Evolutionary conservation across 2,888 invertebrate species (phyloP), one percentile per base, ranked within the genome.

Genomic region (Lasius fuliginosus): DNA sequence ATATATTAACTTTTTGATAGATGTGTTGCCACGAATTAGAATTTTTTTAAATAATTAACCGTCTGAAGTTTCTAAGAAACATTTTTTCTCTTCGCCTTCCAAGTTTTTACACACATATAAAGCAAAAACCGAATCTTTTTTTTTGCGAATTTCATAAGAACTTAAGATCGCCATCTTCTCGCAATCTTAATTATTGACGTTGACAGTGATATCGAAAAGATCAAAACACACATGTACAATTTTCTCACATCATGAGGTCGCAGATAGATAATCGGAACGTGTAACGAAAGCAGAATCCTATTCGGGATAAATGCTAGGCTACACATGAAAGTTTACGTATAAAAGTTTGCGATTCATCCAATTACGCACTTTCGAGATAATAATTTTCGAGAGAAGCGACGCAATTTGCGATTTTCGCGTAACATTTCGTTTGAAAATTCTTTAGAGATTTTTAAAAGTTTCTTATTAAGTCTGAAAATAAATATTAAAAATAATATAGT

Each of bases 291-390:
- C 27, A 36, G 74, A 81, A 73, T 81, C 42, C 46, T 46, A 33
- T 71, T 71, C 33, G 23, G 23, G 46, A 79, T 69, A 58, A 5
- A 71, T 73, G 60, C 23, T 60, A 71, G 23, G 58, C 58, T 68
- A 69, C 9, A 58, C n/a, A 71, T 42, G 71, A 71, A 79, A 73
- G 53, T 76, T 53, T 15, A 65, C 23, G 11, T 67, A 67, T 76
- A 65, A 76, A 65, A 76, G 60, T 79, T 46, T 33, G 40, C n/a
- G 46, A 62, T 73, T 27, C 11, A 23, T 49, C 8, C 27, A 60
- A 81, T 81, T 74, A 81, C 36, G 60, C 46, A 73, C 60, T 81
- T 81, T 81, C 46, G 74, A 60, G 60, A 73, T 73, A 36, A 68
- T 77, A 79, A 81, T 81, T 30, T 6, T 68, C 6, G 46, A 74